A percentile compares a stretch with the other conserved stretches of the same genome.
These are phyloP conservation scores for Trichogramma dendrolimi DNA, from an alignment of 2,888 invertebrate genomes.

Conservation along the genomic window DNA sequence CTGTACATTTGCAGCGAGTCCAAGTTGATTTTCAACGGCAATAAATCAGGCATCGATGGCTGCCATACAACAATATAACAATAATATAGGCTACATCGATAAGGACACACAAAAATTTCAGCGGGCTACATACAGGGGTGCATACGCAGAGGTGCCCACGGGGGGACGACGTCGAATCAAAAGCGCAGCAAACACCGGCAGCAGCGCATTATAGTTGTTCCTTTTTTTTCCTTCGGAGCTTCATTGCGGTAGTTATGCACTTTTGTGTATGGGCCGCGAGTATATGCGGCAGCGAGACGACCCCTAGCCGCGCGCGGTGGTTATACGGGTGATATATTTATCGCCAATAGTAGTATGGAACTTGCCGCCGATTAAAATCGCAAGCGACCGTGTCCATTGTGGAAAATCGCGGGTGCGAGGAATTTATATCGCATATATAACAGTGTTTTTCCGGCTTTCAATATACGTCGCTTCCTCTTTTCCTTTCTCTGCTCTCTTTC, in stretches of 20 bases:
- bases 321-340: constrained; percentile 43
- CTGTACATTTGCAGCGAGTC: constrained; percentile 32
- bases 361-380: constrained; percentile 17
- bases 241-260: not conserved
- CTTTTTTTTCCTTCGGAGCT: constrained; percentile 16
- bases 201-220: not conserved
- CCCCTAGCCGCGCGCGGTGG: constrained; percentile 40
- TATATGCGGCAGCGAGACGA: not conserved
- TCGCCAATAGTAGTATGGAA: constrained; percentile 38
- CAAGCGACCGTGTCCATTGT: constrained; percentile 23
- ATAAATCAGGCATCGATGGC: constrained; percentile 44
- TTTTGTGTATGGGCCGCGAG: not conserved
- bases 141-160: not conserved
- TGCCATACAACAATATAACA: constrained; percentile 15
- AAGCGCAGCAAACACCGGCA: constrained; percentile 20
- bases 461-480: constrained; percentile 13
- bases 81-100: not conserved
- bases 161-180: constrained; percentile 7
- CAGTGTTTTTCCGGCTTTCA: constrained; percentile 7
- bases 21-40: constrained; percentile 39
- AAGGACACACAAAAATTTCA: not conserved
- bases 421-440: not conserved
- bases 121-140: not conserved
- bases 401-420: constrained; percentile 24
- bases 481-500: constrained; percentile 1